These are phyloP conservation scores for Myanophis thanlyinensis DNA, from an alignment of 2,113 vertebrate genomes.

Conservation along the genomic window DNA sequence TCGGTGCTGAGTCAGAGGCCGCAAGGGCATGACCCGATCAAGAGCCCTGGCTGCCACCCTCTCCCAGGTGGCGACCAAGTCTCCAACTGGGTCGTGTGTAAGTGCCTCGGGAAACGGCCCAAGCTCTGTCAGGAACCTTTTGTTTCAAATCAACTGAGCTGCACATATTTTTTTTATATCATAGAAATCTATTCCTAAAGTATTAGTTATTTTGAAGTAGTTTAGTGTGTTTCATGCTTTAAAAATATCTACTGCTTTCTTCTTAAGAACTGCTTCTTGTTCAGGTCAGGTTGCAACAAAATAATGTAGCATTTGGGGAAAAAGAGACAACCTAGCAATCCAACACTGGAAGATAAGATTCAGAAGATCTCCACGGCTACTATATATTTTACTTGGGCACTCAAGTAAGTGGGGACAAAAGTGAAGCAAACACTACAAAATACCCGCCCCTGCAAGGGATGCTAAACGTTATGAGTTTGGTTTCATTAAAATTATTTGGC, in stretches of 20 bases:
- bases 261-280: neutral
- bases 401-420: slow-evolving; percentile 3
- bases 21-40: no score
- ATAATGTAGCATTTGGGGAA: slow-evolving; percentile 5
- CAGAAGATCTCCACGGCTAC: slow-evolving; percentile 19
- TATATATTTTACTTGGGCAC: slow-evolving; percentile 1
- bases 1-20: no score
- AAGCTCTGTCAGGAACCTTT: no score
- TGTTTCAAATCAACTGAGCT: no score
- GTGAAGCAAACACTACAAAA: neutral
- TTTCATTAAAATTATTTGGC: slow-evolving; percentile 6
- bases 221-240: neutral
- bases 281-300: neutral
- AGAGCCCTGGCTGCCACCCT: no score
- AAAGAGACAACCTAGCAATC: slow-evolving; percentile 5
- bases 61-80: no score
- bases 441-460: no score
- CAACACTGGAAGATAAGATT: neutral
- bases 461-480: slow-evolving; percentile 7
- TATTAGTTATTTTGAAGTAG: neutral
- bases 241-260: neutral
- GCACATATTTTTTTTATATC: neutral
- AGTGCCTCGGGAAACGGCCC: no score
- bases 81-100: no score
- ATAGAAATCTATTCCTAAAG: neutral